Evolutionary conservation across 2,797 vertebrate genomes (phyloP), one percentile per base, ranked within the genome.

Genomic region (Macrochelys suwanniensis): DNA sequence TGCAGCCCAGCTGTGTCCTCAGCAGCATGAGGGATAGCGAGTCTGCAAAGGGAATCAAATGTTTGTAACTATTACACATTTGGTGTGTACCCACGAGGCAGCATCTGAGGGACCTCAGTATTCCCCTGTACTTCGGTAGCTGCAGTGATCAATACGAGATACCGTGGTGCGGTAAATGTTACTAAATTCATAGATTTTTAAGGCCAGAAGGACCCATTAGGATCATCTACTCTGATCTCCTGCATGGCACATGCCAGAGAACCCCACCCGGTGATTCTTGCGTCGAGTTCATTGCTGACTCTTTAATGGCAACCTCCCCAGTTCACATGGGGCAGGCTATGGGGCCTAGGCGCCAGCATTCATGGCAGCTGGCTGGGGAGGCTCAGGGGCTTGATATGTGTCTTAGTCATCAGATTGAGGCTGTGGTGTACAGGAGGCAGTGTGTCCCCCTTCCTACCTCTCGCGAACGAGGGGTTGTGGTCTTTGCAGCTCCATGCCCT

Each of bases 21-120:
- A 1, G 78, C 37, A 61, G 0, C 0, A 37, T 15, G 76, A 77
- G 90, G 82, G 80, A 92, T 82, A 82, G 68, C 8, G 16, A 84
- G 89, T 17, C 74, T 89, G 85, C 89, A 87, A 71, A 94, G 80
- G 16, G 11, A 74, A 56, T 11, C 51, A 19, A 12, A 11, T 0
- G 0, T 12, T 65, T 59, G 28, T 0, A 4, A 53, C 56, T 76
- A 51, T 90, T 84, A 88, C 80, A 81, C 82, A 87, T 65, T 51
- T 89, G 45, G 74, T 9, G 25, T 17, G 28, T 17, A 47, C 26
- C 23, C 12, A 8, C 45, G 17, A 7, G 45, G 74, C 13, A 7
- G 26, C 45, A 31, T 9, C 45, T 26, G 42, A 31, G 26, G 45
- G 28, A 16, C 26, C 15, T 2, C n/a, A 37, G n/a, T 23, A 37